These are phyloP conservation scores for Coracopsis vasa DNA, from an alignment of 2,113 vertebrate species.

Conservation along the genomic window DNA sequence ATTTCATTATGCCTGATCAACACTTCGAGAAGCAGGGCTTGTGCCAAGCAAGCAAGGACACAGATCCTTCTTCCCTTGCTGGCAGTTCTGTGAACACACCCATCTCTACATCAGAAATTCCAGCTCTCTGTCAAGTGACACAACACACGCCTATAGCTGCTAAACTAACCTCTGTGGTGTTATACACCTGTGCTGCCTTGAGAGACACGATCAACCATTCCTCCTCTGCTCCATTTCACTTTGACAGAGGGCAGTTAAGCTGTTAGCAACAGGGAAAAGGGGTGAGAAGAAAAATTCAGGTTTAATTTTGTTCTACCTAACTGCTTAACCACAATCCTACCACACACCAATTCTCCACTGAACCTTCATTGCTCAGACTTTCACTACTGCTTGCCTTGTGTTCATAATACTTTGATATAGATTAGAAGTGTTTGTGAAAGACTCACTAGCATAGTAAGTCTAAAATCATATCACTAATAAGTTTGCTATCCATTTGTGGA, in stretches of 20 bases:
- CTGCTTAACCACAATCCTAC: neutral
- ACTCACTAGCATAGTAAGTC: neutral
- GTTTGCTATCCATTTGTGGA: neutral
- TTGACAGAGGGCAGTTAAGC: neutral
- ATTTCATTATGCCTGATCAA: neutral
- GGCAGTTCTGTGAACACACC: neutral
- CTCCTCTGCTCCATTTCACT: neutral
- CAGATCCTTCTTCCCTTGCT: neutral
- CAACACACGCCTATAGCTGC: neutral
- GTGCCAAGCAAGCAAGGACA: neutral
- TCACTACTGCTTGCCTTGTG: neutral
- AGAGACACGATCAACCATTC: fast-evolving
- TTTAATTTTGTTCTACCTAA: neutral
- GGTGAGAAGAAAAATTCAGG: neutral
- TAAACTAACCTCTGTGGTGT: neutral
- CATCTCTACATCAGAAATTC: neutral
- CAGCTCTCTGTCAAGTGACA: neutral
- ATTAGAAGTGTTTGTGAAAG: neutral
- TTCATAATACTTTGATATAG: neutral
- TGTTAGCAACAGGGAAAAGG: neutral
- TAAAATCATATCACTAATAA: neutral
- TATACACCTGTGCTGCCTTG: neutral
- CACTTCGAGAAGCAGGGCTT: neutral
- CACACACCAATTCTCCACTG: neutral
- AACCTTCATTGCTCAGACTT: neutral